phyloP scores from a whole-genome alignment of 2,113 vertebrate species.

The Pseudois nayaur region DNA sequence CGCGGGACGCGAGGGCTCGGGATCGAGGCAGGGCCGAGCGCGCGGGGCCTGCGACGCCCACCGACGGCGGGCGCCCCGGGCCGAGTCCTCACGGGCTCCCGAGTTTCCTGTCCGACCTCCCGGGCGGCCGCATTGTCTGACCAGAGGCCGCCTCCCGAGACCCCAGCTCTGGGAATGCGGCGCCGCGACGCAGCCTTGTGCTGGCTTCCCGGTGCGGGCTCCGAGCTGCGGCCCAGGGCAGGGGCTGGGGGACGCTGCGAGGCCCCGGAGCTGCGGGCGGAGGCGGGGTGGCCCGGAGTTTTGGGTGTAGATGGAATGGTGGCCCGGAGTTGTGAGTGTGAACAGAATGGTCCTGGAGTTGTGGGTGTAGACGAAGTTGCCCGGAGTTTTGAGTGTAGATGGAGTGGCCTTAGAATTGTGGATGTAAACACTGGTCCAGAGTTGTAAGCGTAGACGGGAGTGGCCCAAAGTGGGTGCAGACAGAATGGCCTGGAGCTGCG shows the following conservation, averaged over 20 bases:
- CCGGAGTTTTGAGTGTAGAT: too few relatives aligned
- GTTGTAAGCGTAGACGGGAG: too few relatives aligned
- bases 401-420: too few relatives aligned
- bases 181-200: neutral
- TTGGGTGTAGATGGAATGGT: too few relatives aligned
- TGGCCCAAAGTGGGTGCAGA: too few relatives aligned
- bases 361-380: neutral
- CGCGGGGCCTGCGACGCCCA: neutral
- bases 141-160: neutral
- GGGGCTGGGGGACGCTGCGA: neutral
- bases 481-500: fast-evolving
- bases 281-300: neutral
- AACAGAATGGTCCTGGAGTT: too few relatives aligned
- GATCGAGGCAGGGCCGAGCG: neutral
- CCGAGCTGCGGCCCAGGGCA: neutral
- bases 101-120: neutral
- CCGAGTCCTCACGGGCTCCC: neutral
- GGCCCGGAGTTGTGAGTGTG: too few relatives aligned
- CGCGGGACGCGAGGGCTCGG: neutral
- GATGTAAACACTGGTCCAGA: too few relatives aligned
- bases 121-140: neutral
- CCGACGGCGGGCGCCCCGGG: neutral
- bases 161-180: neutral
- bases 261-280: neutral
- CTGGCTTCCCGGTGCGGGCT: too few relatives aligned